Base-by-base conservation (phyloP, 2,797 vertebrate species). In the Tachyglossus aculeatus region DNA sequence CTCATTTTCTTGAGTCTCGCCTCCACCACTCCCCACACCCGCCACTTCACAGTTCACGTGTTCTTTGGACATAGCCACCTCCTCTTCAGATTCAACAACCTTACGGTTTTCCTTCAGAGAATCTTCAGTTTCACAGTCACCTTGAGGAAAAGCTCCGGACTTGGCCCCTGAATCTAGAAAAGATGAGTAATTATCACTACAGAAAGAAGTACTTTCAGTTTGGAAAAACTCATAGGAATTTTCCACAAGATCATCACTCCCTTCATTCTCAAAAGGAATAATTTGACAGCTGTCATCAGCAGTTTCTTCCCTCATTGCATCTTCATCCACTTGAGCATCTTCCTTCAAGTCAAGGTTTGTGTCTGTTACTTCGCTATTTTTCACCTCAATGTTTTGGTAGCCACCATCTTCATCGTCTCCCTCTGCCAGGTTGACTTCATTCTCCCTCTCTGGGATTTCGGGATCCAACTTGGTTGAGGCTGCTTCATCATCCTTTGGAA, bases 201-300 rank as follows among this genome's bases (percentile, higher is more conserved):
- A 77, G 51, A 89, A 80, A 52, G 70, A 82, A 7, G 65, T 81
- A 57, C 43, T 72, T 72, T 91, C 85, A 1, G 37, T 80, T 22
- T 78, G 80, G 39, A 88, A 76, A 63, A 71, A 63, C 44, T 77
- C 74, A 5, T 73, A 74, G 65, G 71, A 79, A 27, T 71, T 60
- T 39, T 88, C 24, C 37, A 48, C 22, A 0, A 63, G 24, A 36
- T 82, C 86, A 1, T 91, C 83, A 48, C 10, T 3, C n/a, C 48
- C 40, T 25, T 88, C 83, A 2, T 70, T 86, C 51, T 92, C 90
- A 21, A 74, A 90, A 44, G 81, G 82, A 65, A 85, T 36, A 48
- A 81, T 90, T 6, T 88, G 89, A 67, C 83, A 89, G 44, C 63
- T 75, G 2, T 88, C 86, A 66, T 90, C 85, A 0, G 31, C 48